phyloP scores from a whole-genome alignment of 2,113 vertebrate species.

The Gracilinanus agilis region DNA sequence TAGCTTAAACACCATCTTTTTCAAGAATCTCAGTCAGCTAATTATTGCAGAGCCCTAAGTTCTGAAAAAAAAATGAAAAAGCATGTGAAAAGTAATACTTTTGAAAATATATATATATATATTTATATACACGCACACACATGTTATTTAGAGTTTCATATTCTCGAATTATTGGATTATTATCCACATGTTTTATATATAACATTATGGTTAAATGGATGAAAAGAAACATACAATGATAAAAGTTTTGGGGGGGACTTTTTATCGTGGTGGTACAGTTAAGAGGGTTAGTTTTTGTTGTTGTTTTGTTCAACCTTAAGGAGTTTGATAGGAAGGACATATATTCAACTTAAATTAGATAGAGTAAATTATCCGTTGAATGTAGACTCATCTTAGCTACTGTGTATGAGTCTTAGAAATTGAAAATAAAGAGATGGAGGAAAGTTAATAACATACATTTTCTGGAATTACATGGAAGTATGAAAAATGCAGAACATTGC shows the following conservation, averaged over 20 bases:
- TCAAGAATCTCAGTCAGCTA: not conserved
- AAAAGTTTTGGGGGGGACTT: no score
- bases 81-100: no score
- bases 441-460: not conserved
- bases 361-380: not conserved
- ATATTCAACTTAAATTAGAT: constrained; percentile 11
- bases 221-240: not conserved
- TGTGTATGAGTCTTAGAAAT: not conserved
- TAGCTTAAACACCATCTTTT: not conserved
- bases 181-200: not conserved
- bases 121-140: no score
- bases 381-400: not conserved
- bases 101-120: no score
- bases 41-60: not conserved
- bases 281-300: no score
- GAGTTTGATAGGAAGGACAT: no score
- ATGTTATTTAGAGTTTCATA: no score
- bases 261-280: not conserved
- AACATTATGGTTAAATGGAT: not conserved
- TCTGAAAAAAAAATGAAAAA: no score
- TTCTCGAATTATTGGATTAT: no score
- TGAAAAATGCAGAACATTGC: not conserved
- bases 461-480: not conserved
- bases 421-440: not conserved
- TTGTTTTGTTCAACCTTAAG: not conserved